Conservation (phyloP, 2,113 vertebrate genomes). For the Perccottus glenii region DNA sequence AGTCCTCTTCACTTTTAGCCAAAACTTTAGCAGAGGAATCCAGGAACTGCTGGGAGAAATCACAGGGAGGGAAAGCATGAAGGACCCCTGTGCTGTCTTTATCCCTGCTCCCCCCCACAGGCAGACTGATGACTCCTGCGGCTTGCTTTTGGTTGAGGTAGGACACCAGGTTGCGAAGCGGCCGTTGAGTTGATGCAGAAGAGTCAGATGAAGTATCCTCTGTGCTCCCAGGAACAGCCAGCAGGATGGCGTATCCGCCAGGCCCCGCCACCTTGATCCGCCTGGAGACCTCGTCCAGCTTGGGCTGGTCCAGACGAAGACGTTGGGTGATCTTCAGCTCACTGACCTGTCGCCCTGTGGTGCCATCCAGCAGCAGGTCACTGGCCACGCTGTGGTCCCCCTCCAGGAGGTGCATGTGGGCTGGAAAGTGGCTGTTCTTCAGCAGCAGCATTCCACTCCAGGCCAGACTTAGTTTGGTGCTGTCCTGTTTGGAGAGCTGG, state of each 20-base stretch:
- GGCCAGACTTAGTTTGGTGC: slow-evolving; percentile 87
- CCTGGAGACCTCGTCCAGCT: slow-evolving; percentile 96
- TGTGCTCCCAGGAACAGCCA: slow-evolving; percentile 90
- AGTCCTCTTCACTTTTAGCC: slow-evolving; percentile 99
- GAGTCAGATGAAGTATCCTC: slow-evolving; percentile 84
- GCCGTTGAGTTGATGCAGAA: slow-evolving; percentile 92
- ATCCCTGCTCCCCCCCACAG: slow-evolving; percentile 96
- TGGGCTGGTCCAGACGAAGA: slow-evolving; percentile 97
- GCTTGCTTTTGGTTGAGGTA: slow-evolving; percentile 99
- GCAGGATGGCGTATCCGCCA: slow-evolving; percentile 91
- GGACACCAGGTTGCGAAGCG: slow-evolving; percentile 98
- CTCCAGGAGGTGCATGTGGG: slow-evolving; percentile 97
- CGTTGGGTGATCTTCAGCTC: slow-evolving; percentile 99
- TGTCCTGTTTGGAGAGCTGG: slow-evolving; percentile 74
- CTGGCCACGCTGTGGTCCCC: slow-evolving; percentile 92
- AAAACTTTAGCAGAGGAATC: slow-evolving; percentile 97
- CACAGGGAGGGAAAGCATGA: slow-evolving; percentile 98
- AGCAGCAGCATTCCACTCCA: slow-evolving; percentile 98
- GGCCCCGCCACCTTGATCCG: slow-evolving; percentile 98
- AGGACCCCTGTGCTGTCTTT: slow-evolving; percentile 98
- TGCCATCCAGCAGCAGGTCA: slow-evolving; percentile 88
- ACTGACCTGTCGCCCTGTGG: slow-evolving; percentile 88
- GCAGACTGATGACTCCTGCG: slow-evolving; percentile 98
- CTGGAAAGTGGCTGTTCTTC: slow-evolving; percentile 98
- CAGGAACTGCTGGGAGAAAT: slow-evolving; percentile 99